Percentiles rank a stretch among this genome's conserved stretches.
Evolutionary conservation across 2,888 invertebrate species (phyloP).

Genomic region (Oscheius sp.): DNA sequence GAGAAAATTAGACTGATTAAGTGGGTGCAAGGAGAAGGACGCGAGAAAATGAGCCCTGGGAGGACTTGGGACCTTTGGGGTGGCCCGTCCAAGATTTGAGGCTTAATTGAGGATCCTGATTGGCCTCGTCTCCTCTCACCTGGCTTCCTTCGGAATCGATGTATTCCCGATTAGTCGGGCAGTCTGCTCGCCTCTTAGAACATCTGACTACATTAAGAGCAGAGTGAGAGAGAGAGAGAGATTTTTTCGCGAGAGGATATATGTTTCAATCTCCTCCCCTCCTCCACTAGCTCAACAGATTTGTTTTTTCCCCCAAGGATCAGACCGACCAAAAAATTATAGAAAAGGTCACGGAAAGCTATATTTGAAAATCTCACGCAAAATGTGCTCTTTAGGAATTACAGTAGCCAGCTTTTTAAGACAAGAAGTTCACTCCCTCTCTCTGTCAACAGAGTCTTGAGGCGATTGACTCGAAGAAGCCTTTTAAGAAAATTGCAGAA

Average conservation of each 20-base stretch:
- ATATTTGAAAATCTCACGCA: no score
- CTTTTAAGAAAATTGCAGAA: no score
- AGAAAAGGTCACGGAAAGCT: no score
- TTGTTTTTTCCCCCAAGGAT: no score
- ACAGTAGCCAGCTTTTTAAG: no score
- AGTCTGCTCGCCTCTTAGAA: background rate
- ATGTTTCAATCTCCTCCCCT: background rate
- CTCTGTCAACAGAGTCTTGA: no score
- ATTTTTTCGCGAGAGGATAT: background rate
- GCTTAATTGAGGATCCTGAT: conserved; percentile 4
- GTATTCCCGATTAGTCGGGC: conserved; percentile 23
- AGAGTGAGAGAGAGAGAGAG: background rate
- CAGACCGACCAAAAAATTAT: no score
- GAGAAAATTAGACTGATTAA: conserved; percentile 30
- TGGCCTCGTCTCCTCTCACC: conserved; percentile 19
- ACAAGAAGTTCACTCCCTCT: no score
- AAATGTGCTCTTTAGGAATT: no score
- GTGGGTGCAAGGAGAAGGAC: conserved; percentile 14
- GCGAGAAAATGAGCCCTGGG: conserved; percentile 17
- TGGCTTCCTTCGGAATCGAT: conserved; percentile 26
- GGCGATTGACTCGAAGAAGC: no score
- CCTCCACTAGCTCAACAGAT: background rate
- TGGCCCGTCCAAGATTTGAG: no score
- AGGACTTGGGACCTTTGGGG: background rate
- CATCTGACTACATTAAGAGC: conserved; percentile 24